Evolutionary conservation across 2,113 vertebrate species (phyloP).

Genomic region (Megaceryle maxima): DNA sequence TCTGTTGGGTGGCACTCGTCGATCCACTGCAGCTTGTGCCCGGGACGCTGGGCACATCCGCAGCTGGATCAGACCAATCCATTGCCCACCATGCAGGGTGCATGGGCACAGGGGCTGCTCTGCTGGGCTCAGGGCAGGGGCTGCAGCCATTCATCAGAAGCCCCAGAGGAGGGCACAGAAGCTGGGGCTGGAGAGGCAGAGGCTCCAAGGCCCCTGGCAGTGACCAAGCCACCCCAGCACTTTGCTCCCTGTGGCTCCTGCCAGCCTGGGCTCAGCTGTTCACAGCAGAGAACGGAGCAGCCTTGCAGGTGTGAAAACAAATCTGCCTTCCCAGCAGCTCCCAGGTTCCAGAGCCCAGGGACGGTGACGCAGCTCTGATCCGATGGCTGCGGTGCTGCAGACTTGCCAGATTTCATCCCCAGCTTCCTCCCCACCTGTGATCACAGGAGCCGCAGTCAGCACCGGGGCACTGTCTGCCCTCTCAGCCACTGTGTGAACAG

Average conservation of each 20-base stretch:
- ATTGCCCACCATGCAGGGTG: accelerated
- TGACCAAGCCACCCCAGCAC: accelerated
- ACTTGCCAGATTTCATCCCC: background rate
- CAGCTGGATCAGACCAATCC: background rate
- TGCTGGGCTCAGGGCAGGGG: background rate
- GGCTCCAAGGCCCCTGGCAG: background rate
- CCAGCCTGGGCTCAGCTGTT: background rate
- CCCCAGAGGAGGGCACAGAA: background rate
- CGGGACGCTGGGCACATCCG: background rate
- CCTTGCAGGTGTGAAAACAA: background rate
- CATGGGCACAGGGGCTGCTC: no score
- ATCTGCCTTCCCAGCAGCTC: background rate
- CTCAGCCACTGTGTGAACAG: background rate
- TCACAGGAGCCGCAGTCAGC: background rate
- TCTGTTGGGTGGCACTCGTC: background rate
- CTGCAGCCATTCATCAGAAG: background rate
- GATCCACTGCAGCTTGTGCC: background rate
- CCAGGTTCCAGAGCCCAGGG: background rate
- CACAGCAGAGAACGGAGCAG: background rate
- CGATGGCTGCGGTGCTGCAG: accelerated
- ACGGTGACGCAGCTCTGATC: background rate
- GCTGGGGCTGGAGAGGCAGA: background rate
- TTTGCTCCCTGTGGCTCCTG: background rate
- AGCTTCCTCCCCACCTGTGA: background rate
- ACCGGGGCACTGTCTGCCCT: background rate